phyloP scores from a whole-genome alignment of 2,113 vertebrate genomes.

The human (Homo sapiens) region GRCh38 chr20:33679001-33679500 shows the following conservation, averaged over 20 bases:
- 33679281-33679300: background rate
- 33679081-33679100: background rate
- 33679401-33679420: background rate
- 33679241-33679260: background rate
- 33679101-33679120: background rate
- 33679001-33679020: background rate
- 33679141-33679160: background rate
- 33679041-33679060: background rate
- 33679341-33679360: background rate
- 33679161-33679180: background rate
- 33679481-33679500: background rate
- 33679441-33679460: background rate
- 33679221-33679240: background rate
- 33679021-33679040: background rate
- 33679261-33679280: background rate
- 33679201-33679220: background rate
- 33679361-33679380: background rate
- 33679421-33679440: background rate
- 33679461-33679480: background rate
- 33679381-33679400: background rate
- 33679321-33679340: background rate
- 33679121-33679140: background rate
- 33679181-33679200: background rate
- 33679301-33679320: background rate
- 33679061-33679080: background rate